Base-by-base conservation (phyloP, 2,797 vertebrate genomes). In the Malurus leucopterus region DNA sequence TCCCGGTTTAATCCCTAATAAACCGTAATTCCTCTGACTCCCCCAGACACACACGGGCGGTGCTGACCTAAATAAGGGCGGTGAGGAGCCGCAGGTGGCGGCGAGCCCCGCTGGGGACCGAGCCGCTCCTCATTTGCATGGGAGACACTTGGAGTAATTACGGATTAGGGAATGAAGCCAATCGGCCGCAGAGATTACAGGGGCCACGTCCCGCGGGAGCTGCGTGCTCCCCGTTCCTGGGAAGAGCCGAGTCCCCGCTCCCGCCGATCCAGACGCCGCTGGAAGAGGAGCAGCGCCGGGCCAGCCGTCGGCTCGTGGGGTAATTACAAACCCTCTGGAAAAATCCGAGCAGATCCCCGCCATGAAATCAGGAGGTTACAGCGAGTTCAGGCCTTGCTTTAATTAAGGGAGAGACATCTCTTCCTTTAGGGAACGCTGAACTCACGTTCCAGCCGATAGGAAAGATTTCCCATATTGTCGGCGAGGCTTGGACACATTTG, bases 321-420 rank as follows among this genome's bases (percentile, higher is more conserved):
- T 72, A 61, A 86, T 88, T 72, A 61, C 43, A 61, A n/a, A 87
- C 80, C 93, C 55, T 41, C 86, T 70, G 95, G 93, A 94, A 95
- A 86, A 89, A 96, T 15, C 79, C 8, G 14, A 92, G 94, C 86
- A 20, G 94, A 76, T 90, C 88, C 94, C 91, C 27, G 62, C 93
- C 6, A 4, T 9, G 73, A 85, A 95, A 93, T 22, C 63, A 5
- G 18, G 77, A 78, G 96, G 96, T 96, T 95, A 95, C 77, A 5
- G 86, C 17, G 40, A 97, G 97, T 95, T 97, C 95, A 97, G 94
- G 83, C 86, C 34, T 82, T 96, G 96, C 96, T 97, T 97, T 97
- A 95, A 95, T 97, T 95, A 96, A 96, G 86, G 78, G 80, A 91
- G 93, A 95, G 95, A 94, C 96, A 93, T 93, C 93, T 96, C 91